Base-by-base conservation (phyloP, 1,140 invertebrate species). In the Sitodiplosis mosellana region DNA sequence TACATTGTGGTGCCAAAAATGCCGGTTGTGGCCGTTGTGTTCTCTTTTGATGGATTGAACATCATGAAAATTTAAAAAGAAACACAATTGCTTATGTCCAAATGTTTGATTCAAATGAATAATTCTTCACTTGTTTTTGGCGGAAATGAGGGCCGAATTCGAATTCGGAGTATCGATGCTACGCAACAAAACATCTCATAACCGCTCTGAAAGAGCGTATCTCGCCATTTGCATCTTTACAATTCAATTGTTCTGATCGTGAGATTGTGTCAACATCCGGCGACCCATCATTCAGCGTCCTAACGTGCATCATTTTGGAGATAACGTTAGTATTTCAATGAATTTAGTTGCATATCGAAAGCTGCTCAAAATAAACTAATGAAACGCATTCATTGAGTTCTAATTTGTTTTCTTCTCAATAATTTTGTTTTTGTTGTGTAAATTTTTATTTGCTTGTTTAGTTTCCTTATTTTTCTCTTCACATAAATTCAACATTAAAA, bases 261-360 rank as follows among this genome's bases (percentile, higher is more conserved):
- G 80, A 87, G 61, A 83, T 87, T 1, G 80, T 89, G 1, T 89
- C 86, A 55, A 82, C 88, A 0, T 84, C 84, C 43, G 81, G 77
- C 0, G 90, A 94, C 68, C 89, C 90, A n/a, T n/a, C n/a, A n/a
- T n/a, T n/a, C n/a, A n/a, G n/a, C n/a, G n/a, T n/a, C n/a, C n/a
- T n/a, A 18, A 86, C 85, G 6, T 89, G 85, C 55, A 87, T 94
- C 49, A 80, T 94, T 49, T 94, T 89, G 90, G 81, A 91, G 57
- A 69, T 91, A 4, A 66, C 71, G 74, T 81, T 66, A 59, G 20
- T n/a, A 14, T 38, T 27, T 36, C 14, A 27, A 7, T 22, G 10
- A 19, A 36, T 47, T 10, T 47, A 10, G 33, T 36, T 10, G 6
- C 1, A 0, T 7, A 27, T 7, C 15, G n/a, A n/a, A n/a, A n/a